Evolutionary conservation across 2,113 vertebrate species (phyloP).

Genomic region (Ameiurus melas): DNA sequence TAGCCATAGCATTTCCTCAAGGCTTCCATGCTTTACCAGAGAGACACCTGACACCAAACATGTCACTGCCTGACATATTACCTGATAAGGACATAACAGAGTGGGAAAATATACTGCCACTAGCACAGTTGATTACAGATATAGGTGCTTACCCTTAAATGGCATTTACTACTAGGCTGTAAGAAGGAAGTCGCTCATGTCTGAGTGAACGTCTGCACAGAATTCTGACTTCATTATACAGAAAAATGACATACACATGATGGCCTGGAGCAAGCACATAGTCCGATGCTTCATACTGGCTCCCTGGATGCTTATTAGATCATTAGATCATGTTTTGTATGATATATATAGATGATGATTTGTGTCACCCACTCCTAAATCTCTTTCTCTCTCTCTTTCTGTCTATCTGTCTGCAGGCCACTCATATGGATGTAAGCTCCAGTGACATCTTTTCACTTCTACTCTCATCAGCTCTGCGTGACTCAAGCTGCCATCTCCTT

Average conservation of each 20-base stretch:
- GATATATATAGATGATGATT: background rate
- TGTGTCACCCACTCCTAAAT: background rate
- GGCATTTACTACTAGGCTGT: constrained; percentile 15
- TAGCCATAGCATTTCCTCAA: background rate
- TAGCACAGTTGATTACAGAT: background rate
- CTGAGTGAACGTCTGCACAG: background rate
- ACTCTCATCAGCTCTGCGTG: constrained; percentile 32
- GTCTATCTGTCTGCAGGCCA: constrained; percentile 13
- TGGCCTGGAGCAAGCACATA: background rate
- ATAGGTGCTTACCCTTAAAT: constrained; percentile 24
- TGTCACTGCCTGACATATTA: background rate
- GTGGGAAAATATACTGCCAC: background rate
- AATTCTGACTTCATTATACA: constrained; percentile 1
- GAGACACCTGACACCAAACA: background rate
- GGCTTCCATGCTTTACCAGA: background rate
- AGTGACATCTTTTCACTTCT: constrained; percentile 47
- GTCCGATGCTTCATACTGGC: background rate
- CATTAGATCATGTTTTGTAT: constrained; percentile 12
- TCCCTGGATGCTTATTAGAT: background rate
- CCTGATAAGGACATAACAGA: background rate
- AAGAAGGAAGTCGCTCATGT: background rate
- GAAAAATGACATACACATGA: background rate
- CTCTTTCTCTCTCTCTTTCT: background rate
- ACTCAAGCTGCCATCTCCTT: constrained; percentile 12
- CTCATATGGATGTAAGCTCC: constrained; percentile 17